phyloP scores from a whole-genome alignment of 2,113 vertebrate genomes.

The Archilochus colubris region DNA sequence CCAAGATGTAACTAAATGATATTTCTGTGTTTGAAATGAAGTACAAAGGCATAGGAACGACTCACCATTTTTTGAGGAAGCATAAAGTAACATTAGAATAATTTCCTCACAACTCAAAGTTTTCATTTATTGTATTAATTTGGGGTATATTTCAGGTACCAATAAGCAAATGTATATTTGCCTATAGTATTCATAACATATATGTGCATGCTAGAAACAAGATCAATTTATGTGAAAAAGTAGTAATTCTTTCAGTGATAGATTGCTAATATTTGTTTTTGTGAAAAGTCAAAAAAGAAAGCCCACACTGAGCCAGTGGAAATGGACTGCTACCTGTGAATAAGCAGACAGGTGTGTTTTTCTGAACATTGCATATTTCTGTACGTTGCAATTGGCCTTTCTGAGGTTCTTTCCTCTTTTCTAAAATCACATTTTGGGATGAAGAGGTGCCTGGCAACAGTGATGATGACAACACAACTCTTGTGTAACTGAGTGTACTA shows the following conservation, averaged over 20 bases:
- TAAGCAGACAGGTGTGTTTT: background rate
- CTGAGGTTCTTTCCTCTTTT: background rate
- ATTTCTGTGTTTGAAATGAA: conserved; percentile 28
- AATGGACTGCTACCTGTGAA: background rate
- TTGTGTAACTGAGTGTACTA: background rate
- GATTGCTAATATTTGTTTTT: background rate
- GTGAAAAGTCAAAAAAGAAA: background rate
- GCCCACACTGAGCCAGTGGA: background rate
- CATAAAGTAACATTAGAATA: background rate
- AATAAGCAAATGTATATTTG: background rate
- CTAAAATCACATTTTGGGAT: background rate
- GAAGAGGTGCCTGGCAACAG: background rate
- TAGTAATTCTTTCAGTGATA: background rate
- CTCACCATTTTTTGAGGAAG: background rate
- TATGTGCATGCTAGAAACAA: background rate
- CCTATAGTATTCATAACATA: background rate
- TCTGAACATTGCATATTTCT: too few species aligned
- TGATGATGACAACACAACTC: background rate
- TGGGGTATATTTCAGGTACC: background rate
- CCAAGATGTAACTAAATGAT: background rate
- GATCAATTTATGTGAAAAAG: background rate
- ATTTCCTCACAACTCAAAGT: background rate
- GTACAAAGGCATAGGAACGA: background rate
- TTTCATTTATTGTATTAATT: background rate
- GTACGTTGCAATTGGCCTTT: background rate